Evolutionary conservation across 2,113 vertebrate genomes (phyloP).

Genomic region (Bettongia penicillata): DNA sequence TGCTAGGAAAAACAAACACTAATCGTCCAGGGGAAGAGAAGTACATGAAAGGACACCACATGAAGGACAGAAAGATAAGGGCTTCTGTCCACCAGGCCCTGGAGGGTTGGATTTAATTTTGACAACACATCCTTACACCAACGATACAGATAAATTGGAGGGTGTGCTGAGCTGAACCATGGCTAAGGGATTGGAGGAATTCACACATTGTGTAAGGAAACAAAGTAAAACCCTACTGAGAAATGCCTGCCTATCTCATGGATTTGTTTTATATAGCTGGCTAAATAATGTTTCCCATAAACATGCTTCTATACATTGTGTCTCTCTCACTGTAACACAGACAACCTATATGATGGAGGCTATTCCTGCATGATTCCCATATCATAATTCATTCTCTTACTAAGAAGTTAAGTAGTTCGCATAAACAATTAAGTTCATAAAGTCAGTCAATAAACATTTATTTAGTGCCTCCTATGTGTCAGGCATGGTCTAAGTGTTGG

Average conservation of each 20-base stretch:
- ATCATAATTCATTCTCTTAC: not conserved
- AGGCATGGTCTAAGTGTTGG: not conserved
- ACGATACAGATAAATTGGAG: constrained; percentile 7
- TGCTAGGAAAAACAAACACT: constrained; percentile 27
- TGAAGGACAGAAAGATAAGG: not conserved
- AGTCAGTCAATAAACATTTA: not conserved
- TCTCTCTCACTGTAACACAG: not conserved
- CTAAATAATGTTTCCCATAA: not conserved
- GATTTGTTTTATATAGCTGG: not conserved
- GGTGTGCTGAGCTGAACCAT: not conserved
- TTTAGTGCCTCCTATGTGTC: not conserved
- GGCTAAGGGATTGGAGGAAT: not conserved
- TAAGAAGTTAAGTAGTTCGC: not conserved
- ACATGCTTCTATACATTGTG: not conserved
- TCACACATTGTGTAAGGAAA: not conserved
- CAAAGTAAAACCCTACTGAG: not conserved
- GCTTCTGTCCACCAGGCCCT: accelerated
- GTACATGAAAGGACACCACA: not conserved
- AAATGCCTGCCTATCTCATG: not conserved
- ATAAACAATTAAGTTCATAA: not conserved
- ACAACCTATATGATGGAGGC: not conserved
- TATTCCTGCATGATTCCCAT: not conserved
- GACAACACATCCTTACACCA: not conserved
- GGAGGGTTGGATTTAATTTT: not conserved
- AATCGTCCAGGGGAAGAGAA: not conserved